These are phyloP conservation scores for Synaphobranchus kaupii DNA, from an alignment of 2,797 vertebrate genomes.

Conservation along the genomic window DNA sequence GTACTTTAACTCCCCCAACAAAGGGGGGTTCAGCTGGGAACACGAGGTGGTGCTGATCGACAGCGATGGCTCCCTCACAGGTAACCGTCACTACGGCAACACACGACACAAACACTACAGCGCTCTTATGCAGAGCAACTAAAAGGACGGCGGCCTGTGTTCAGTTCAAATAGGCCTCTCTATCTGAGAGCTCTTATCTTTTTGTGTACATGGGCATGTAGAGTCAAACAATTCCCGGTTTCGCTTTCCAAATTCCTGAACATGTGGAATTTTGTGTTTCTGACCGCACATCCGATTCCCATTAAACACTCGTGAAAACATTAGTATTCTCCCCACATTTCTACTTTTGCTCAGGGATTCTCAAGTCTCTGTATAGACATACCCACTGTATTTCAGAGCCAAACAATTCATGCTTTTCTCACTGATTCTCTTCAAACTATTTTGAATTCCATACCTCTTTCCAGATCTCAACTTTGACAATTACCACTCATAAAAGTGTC, in stretches of 20 bases:
- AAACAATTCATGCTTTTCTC: not conserved
- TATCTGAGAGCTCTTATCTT: not conserved
- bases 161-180: not conserved
- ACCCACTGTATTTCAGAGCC: not conserved
- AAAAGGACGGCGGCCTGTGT: not conserved
- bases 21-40: conserved; percentile 82
- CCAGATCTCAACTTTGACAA: not conserved
- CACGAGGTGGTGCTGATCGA: conserved; percentile 82
- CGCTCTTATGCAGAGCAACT: not conserved
- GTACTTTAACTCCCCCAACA: conserved; percentile 74
- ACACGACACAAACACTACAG: not conserved
- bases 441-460: not conserved
- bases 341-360: not conserved
- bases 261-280: not conserved
- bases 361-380: not conserved
- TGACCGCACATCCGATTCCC: too few species aligned
- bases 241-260: too few species aligned
- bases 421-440: not conserved
- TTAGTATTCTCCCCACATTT: not conserved
- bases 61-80: conserved; percentile 83
- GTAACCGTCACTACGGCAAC: conserved; percentile 48
- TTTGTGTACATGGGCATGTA: not conserved
- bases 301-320: not conserved
- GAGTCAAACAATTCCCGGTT: too few species aligned
- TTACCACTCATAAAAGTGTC: not conserved